phyloP scores from a whole-genome alignment of 2,113 vertebrate species.

The Bufo bufo region DNA sequence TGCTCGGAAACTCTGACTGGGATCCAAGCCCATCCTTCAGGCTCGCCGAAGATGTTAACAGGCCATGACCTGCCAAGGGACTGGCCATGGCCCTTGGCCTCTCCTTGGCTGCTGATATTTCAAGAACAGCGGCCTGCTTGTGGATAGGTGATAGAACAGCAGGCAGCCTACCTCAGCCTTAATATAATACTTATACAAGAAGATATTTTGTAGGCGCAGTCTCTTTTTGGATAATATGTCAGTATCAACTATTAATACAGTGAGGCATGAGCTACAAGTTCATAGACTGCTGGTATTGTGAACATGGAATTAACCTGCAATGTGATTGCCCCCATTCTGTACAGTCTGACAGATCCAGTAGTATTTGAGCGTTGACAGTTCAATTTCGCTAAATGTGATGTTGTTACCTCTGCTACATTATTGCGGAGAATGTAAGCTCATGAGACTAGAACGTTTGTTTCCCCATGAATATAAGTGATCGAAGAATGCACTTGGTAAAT shows the following conservation, averaged over 20 bases:
- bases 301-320: neutral
- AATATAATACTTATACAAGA: neutral
- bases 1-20: no score
- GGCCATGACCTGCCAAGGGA: no score
- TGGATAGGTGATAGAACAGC: no score
- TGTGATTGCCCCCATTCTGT: neutral
- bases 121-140: no score
- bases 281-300: neutral
- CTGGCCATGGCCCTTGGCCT: no score
- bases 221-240: neutral
- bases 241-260: neutral
- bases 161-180: no score
- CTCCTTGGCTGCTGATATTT: no score
- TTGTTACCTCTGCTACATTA: neutral
- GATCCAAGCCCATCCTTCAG: no score
- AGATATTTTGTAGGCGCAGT: neutral
- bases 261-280: neutral
- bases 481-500: slow-evolving; percentile 30
- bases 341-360: neutral
- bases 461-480: slow-evolving; percentile 5
- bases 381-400: neutral
- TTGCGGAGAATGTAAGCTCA: neutral
- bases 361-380: neutral
- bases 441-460: neutral
- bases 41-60: no score